Evolutionary conservation across 2,888 invertebrate genomes (phyloP).

Genomic region (Aphodius sticticus): DNA sequence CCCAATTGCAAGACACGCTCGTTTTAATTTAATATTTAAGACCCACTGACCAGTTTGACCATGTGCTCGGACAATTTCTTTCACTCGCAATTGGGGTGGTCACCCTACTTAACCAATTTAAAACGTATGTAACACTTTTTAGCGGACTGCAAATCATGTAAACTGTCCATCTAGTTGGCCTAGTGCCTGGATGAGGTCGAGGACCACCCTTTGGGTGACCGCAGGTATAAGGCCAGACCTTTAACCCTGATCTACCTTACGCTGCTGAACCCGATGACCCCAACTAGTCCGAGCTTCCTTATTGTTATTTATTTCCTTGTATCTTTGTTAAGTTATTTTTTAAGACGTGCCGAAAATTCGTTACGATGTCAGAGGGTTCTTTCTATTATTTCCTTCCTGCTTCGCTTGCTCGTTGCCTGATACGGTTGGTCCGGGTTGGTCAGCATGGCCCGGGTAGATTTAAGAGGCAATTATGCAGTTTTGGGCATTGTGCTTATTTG

Average conservation of each 20-base stretch:
- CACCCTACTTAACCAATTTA: slow-evolving; percentile 47
- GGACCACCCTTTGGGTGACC: slow-evolving; percentile 50
- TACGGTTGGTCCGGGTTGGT: slow-evolving; percentile 12
- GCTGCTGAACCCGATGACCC: slow-evolving; percentile 42
- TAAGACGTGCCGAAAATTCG: slow-evolving; percentile 24
- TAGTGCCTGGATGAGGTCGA: slow-evolving; percentile 37
- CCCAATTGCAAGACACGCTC: slow-evolving; percentile 47
- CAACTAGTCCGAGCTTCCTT: slow-evolving; percentile 43
- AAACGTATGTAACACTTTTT: slow-evolving; percentile 55
- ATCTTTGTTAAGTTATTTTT: slow-evolving; percentile 36
- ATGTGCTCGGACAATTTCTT: slow-evolving; percentile 11
- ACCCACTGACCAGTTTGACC: slow-evolving; percentile 16
- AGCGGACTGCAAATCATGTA: slow-evolving; percentile 54
- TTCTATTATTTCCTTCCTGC: slow-evolving; percentile 21
- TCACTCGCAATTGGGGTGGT: slow-evolving; percentile 4
- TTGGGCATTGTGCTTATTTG: slow-evolving; percentile 6
- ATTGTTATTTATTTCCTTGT: slow-evolving; percentile 50
- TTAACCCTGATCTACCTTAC: slow-evolving; percentile 49
- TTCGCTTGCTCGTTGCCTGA: not conserved
- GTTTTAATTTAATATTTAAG: slow-evolving; percentile 51
- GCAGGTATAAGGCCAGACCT: slow-evolving; percentile 51
- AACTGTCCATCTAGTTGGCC: slow-evolving; percentile 48
- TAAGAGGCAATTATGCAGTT: slow-evolving; percentile 24
- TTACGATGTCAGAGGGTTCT: slow-evolving; percentile 4
- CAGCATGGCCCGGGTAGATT: slow-evolving; percentile 12